These are phyloP conservation scores for Peromyscus melanophrys DNA, from an alignment of 2,797 vertebrate genomes.

Conservation along the genomic window DNA sequence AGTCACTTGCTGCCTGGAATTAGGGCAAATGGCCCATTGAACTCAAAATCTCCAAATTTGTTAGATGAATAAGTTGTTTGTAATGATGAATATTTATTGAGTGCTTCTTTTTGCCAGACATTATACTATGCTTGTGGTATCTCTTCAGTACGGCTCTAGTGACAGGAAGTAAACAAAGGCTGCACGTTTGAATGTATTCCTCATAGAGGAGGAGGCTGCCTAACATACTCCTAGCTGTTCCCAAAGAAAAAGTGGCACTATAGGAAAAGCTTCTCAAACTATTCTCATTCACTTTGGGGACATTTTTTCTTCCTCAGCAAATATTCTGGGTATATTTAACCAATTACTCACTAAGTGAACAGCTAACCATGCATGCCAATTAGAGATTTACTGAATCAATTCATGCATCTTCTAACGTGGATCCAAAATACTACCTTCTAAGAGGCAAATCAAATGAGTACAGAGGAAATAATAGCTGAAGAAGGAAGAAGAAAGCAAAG, in stretches of 20 bases:
- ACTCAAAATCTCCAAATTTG: conserved; percentile 34
- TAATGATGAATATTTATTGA: conserved; percentile 56
- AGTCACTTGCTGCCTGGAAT: conserved; percentile 54
- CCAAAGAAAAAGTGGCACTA: conserved; percentile 34
- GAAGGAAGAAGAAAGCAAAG: conserved; percentile 60
- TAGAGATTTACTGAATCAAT: conserved; percentile 68
- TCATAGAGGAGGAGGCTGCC: not conserved
- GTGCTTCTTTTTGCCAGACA: not conserved
- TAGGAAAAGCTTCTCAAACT: conserved; percentile 39
- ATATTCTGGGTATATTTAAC: conserved; percentile 73
- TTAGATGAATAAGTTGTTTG: conserved; percentile 42
- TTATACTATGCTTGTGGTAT: not conserved
- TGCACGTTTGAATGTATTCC: conserved; percentile 36
- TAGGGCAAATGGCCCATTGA: conserved; percentile 35
- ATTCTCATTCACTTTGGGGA: conserved; percentile 39
- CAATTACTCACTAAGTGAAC: conserved; percentile 73
- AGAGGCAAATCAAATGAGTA: conserved; percentile 47
- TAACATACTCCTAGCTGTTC: conserved; percentile 1
- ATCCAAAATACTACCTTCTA: conserved; percentile 55
- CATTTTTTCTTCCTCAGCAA: conserved; percentile 48
- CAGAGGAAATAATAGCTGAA: conserved; percentile 34
- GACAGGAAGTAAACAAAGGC: conserved; percentile 31
- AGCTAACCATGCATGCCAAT: conserved; percentile 61
- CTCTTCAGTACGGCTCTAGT: conserved; percentile 41
- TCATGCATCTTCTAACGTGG: conserved; percentile 43